Percentiles rank a stretch among this genome's conserved stretches.
phyloP scores from a whole-genome alignment of 2,888 invertebrate genomes.

The Pocota personata region DNA sequence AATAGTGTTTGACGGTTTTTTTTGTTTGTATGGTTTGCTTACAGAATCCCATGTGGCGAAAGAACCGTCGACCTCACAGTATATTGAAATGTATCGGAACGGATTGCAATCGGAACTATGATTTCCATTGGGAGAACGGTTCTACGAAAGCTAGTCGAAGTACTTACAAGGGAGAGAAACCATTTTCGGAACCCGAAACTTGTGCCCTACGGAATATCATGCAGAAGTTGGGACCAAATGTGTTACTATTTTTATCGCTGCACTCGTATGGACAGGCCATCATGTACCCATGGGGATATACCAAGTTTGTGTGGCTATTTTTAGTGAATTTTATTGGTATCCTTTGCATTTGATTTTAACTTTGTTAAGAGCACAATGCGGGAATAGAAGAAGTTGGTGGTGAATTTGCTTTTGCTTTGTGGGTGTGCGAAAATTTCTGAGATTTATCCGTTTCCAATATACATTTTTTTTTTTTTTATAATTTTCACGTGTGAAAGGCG shows the following conservation, averaged over 20 bases:
- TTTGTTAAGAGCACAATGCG: not conserved
- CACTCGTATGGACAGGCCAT: constrained; percentile 82
- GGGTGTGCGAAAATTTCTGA: too few species aligned
- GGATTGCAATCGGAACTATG: constrained; percentile 88
- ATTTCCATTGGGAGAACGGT: constrained; percentile 84
- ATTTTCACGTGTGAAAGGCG: too few species aligned
- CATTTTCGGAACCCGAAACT: constrained; percentile 82
- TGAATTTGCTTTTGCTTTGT: too few species aligned
- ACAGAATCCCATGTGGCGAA: constrained; percentile 85
- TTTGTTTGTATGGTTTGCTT: constrained; percentile 29
- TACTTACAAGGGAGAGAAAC: constrained; percentile 80
- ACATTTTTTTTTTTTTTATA: too few species aligned
- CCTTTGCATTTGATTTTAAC: not conserved
- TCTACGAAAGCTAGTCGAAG: constrained; percentile 76
- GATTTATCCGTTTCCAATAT: too few species aligned
- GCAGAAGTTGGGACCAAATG: constrained; percentile 77
- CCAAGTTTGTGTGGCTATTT: constrained; percentile 75
- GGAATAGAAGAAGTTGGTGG: not conserved
- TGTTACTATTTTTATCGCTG: constrained; percentile 81
- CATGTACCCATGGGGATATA: constrained; percentile 82
- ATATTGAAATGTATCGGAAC: constrained; percentile 84
- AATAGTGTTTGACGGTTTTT: not conserved
- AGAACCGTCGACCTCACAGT: constrained; percentile 83
- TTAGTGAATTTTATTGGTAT: not conserved
- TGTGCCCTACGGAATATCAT: constrained; percentile 79